Evolutionary conservation across 2,888 invertebrate genomes (phyloP), one percentile per base, ranked within the genome.

Genomic region (Lasioglossum malachurum): DNA sequence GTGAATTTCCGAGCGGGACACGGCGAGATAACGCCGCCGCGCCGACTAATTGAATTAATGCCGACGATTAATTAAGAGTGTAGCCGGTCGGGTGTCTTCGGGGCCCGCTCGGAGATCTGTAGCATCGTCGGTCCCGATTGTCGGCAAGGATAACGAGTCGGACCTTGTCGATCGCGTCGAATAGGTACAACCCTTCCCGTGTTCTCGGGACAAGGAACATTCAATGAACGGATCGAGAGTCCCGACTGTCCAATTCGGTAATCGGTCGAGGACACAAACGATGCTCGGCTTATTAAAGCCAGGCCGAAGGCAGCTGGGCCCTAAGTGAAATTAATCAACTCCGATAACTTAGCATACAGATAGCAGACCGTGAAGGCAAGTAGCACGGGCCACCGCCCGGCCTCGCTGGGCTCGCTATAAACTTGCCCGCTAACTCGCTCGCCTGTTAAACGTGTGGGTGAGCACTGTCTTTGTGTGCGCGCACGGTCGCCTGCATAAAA

Each of bases 301-400:
- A 82, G 78, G 78, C 69, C 44, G 75, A 75, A 78, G 38, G 83
- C 89, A 91, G 91, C 90, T 92, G 91, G 53, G 53, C 57, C 88
- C 84, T 92, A 91, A 92, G 87, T 91, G 91, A 91, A 91, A 92
- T 92, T 92, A 92, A 92, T 92, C 78, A 90, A 80, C 82, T 67
- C 80, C 87, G 88, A 91, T 90, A 91, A 87, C 78, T 89, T 88
- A 86, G 88, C 89, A 77, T 87, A 87, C 79, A 73, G 83, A 91
- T 87, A 86, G 86, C 77, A 69, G 78, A 80, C 78, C 80, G 80
- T 76, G 87, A 89, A 87, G 79, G 74, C 82, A 80, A 84, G 84
- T 81, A 84, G 78, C 81, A 57, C 77, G 82, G 82, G 73, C 79
- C 83, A 86, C 83, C 81, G 80, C 78, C 85, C 79, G 84, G 53